phyloP scores from a whole-genome alignment of 2,888 invertebrate species.

The Polymixis flavicincta region DNA sequence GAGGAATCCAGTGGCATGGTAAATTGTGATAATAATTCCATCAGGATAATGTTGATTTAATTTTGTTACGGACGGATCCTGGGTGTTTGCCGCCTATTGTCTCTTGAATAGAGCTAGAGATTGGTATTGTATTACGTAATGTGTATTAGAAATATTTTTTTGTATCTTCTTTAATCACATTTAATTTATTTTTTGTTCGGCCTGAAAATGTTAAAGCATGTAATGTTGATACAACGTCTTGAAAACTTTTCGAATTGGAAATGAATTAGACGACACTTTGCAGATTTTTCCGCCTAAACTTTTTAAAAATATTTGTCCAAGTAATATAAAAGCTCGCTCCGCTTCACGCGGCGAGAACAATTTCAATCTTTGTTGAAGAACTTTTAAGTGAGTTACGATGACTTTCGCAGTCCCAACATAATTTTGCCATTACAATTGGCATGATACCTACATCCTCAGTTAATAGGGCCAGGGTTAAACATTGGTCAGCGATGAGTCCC shows the following conservation, averaged over 20 bases:
- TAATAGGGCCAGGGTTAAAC: conserved; percentile 89
- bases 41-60: conserved; percentile 75
- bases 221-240: neutral
- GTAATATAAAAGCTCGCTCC: conserved; percentile 47
- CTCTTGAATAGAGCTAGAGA: conserved; percentile 76
- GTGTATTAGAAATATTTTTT: conserved; percentile 62
- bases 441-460: conserved; percentile 79
- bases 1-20: conserved; percentile 87
- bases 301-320: conserved; percentile 31
- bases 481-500: conserved; percentile 77
- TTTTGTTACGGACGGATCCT: conserved; percentile 76
- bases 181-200: conserved; percentile 14
- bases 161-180: conserved; percentile 20
- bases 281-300: conserved; percentile 12
- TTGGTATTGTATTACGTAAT: conserved; percentile 87
- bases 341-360: conserved; percentile 7
- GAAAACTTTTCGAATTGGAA: conserved; percentile 6
- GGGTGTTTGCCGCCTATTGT: conserved; percentile 80
- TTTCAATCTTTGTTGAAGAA: conserved; percentile 36
- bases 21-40: conserved; percentile 81
- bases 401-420: conserved; percentile 44
- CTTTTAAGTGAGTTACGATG: conserved; percentile 35
- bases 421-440: conserved; percentile 62
- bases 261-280: conserved; percentile 27
- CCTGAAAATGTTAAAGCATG: conserved; percentile 4